Conservation (phyloP, 2,113 vertebrate species). For the Halcyon senegalensis region DNA sequence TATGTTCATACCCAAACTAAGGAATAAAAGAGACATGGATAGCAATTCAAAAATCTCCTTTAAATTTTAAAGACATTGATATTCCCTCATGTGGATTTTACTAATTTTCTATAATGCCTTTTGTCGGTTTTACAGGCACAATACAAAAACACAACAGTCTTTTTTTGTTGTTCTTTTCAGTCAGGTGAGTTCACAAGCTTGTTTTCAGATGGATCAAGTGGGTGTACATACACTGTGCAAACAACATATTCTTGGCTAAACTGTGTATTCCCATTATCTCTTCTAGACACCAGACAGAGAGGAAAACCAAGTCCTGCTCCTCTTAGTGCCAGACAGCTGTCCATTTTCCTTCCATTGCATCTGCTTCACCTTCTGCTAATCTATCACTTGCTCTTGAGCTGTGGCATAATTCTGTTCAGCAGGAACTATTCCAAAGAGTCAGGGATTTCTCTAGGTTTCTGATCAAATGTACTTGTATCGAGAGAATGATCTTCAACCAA, state of each 20-base stretch:
- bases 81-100: neutral
- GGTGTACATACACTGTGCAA: conserved; percentile 15
- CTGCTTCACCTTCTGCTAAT: conserved; percentile 58
- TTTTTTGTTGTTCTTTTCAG: neutral
- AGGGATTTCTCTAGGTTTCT: neutral
- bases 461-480: neutral
- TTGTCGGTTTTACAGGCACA: neutral
- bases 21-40: neutral
- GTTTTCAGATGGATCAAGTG: conserved; percentile 33
- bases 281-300: conserved; percentile 52
- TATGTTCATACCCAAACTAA: neutral
- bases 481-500: neutral
- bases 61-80: neutral
- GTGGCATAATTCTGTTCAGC: neutral
- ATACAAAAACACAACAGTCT: neutral
- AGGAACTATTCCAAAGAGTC: neutral
- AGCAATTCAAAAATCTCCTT: neutral
- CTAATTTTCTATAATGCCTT: neutral
- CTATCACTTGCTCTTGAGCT: neutral
- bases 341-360: conserved; percentile 46
- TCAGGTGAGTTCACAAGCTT: conserved; percentile 36
- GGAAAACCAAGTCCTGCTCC: conserved; percentile 10
- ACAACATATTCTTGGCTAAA: conserved; percentile 37
- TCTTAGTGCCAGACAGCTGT: conserved; percentile 54
- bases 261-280: conserved; percentile 19